Percentiles rank a stretch among this genome's conserved stretches.
Evolutionary conservation across 2,888 invertebrate species (phyloP).

Genomic region (Brenthis ino): DNA sequence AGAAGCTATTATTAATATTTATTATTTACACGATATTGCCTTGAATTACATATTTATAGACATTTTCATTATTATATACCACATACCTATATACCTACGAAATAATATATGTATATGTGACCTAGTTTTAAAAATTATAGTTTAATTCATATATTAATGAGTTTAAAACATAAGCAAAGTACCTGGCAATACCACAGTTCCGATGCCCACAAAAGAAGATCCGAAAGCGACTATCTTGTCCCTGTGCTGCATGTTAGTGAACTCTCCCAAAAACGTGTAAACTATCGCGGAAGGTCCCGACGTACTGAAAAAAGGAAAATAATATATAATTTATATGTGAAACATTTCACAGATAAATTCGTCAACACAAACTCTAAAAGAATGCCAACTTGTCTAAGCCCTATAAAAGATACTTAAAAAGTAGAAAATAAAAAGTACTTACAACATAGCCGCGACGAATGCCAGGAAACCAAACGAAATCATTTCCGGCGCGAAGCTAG

Average conservation of each 20-base stretch:
- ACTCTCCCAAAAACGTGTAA: slow-evolving; percentile 83
- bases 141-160: not conserved
- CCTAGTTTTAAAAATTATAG: too few species aligned
- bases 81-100: too few species aligned
- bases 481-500: slow-evolving; percentile 84
- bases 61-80: too few species aligned
- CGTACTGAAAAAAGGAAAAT: slow-evolving; percentile 51
- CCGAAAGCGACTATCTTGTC: slow-evolving; percentile 79
- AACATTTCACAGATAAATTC: too few species aligned
- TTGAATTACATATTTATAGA: not conserved
- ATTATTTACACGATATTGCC: not conserved
- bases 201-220: slow-evolving; percentile 74
- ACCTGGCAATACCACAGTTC: slow-evolving; percentile 82
- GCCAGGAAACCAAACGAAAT: slow-evolving; percentile 82
- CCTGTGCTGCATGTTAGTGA: slow-evolving; percentile 72
- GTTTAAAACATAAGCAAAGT: slow-evolving; percentile 35
- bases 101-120: too few species aligned
- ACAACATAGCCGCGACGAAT: slow-evolving; percentile 86
- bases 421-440: slow-evolving; percentile 47
- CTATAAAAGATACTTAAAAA: not conserved
- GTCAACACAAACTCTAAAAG: too few species aligned
- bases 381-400: too few species aligned
- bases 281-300: slow-evolving; percentile 80
- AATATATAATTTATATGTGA: too few species aligned
- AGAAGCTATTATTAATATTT: not conserved